A percentile compares a stretch with the other conserved stretches of the same genome.
phyloP scores from a whole-genome alignment of 1,140 invertebrate genomes.

The Wiebesia pumilae region DNA sequence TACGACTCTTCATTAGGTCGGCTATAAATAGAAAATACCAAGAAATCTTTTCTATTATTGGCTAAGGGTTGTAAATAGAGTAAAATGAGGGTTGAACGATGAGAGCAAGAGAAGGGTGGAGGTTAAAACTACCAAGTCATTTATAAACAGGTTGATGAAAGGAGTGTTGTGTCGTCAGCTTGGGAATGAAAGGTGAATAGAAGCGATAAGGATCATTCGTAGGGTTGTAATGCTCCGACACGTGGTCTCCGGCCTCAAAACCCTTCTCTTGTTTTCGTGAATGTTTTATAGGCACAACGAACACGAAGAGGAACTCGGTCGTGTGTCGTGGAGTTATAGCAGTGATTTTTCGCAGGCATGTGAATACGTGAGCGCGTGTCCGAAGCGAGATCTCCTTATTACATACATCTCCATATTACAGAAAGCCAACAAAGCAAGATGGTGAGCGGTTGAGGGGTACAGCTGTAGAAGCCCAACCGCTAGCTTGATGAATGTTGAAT shows the following conservation, averaged over 20 bases:
- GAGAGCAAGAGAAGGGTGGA: too few species aligned
- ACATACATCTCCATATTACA: too few species aligned
- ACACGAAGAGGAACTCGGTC: slow-evolving; percentile 64
- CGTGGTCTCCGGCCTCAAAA: slow-evolving; percentile 56
- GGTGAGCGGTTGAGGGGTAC: too few species aligned
- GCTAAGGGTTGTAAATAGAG: neutral
- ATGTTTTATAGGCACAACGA: slow-evolving; percentile 58
- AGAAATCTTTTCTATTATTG: neutral
- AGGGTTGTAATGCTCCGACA: slow-evolving; percentile 52
- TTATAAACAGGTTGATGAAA: slow-evolving; percentile 52
- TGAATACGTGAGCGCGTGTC: too few species aligned
- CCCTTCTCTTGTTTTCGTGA: slow-evolving; percentile 35
- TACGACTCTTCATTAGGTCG: too few species aligned
- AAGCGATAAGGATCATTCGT: slow-evolving; percentile 42
- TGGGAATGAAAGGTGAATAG: slow-evolving; percentile 36
- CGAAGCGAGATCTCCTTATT: too few species aligned
- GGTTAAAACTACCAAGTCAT: slow-evolving; percentile 30
- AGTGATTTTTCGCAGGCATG: neutral
- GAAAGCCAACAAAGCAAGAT: too few species aligned
- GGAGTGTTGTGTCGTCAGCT: neutral
- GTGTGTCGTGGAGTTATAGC: slow-evolving; percentile 61
- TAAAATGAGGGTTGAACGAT: neutral
- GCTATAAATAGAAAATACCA: neutral
- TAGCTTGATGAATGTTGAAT: too few species aligned
- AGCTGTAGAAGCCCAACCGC: too few species aligned